These are phyloP conservation scores for Megastigmus dorsalis DNA, from an alignment of 2,888 invertebrate genomes.

Conservation along the genomic window DNA sequence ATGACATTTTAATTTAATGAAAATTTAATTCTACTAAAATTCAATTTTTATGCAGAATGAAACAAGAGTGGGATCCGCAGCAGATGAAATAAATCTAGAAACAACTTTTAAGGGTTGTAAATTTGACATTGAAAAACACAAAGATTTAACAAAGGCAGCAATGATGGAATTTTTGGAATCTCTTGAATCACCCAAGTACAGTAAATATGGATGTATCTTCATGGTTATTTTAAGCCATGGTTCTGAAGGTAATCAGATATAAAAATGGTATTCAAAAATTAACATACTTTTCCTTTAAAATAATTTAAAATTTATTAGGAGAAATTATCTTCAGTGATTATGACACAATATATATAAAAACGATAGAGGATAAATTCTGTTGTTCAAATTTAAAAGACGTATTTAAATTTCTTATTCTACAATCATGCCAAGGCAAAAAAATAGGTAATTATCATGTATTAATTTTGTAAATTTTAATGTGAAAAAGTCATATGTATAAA, in stretches of 20 bases:
- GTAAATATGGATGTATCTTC: conserved; percentile 42
- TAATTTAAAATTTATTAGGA: conserved; percentile 15
- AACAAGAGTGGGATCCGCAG: conserved; percentile 27
- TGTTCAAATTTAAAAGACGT: conserved; percentile 37
- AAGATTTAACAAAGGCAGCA: conserved; percentile 11
- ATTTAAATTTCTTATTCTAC: conserved; percentile 50
- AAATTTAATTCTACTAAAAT: background rate
- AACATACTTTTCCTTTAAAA: too few relatives aligned
- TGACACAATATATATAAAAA: conserved; percentile 15
- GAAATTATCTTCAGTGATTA: conserved; percentile 35
- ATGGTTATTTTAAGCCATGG: conserved; percentile 50
- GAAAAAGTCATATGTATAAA: background rate
- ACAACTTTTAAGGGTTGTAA: conserved; percentile 34
- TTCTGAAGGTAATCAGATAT: conserved; percentile 29
- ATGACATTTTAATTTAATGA: background rate
- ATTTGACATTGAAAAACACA: conserved; percentile 25
- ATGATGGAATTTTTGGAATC: conserved; percentile 34
- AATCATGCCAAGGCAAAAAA: conserved; percentile 45
- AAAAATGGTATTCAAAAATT: too few relatives aligned
- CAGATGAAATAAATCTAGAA: conserved; percentile 35
- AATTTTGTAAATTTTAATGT: background rate
- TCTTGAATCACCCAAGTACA: conserved; percentile 12
- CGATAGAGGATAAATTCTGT: conserved; percentile 41
- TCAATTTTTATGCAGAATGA: conserved; percentile 8
- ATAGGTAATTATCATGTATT: conserved; percentile 26